Evolutionary conservation across 2,797 vertebrate genomes (phyloP), one percentile per base, ranked within the genome.

Genomic region (Galago senegalensis): DNA sequence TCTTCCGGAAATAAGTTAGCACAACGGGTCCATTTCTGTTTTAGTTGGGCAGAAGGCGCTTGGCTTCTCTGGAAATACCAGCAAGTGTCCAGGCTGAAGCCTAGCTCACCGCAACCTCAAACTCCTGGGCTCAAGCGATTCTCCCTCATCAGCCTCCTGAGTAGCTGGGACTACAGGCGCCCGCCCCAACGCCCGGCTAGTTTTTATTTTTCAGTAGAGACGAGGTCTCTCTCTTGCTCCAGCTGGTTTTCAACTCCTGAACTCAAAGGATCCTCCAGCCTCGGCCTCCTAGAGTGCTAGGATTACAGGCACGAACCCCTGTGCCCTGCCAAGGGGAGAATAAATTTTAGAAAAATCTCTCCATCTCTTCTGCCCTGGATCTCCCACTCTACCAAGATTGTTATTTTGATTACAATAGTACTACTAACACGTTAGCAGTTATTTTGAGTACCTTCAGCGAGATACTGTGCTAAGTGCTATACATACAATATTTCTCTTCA

Each of bases 1-100:
- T 87, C 98, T 98, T 93, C 97, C 98, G 98, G 98, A 95, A 80
- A 1, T 14, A 63, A 25, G 29, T 29, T 49, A 34, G 43, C 40
- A 53, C 1, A 58, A 27, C 18, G 80, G 1, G 1, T 60, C 61
- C 63, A 34, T 84, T 95, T 53, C 40, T 75, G 21, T 46, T 20
- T 76, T 10, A 27, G 56, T 2, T 13, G 7, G 10, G 1, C 12
- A 1, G 29, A 43, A n/a, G 46, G 79, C 65, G 1, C 31, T 0
- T 0, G 29, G 37, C 40, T 70, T 46, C 91, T 79, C 16, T 56
- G 60, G 31, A 91, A 89, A 91, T 20, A 20, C 29, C 0, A 0
- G 17, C 43, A 92, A 92, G 11, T 49, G 13, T 13, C 49, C 13
- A 14, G 49, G 49, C 49, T 49, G 14, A 13, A 49, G 49, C 46